Conservation (phyloP, 92 coral and sea anemone species). For the Epizoanthus ramosus region DNA sequence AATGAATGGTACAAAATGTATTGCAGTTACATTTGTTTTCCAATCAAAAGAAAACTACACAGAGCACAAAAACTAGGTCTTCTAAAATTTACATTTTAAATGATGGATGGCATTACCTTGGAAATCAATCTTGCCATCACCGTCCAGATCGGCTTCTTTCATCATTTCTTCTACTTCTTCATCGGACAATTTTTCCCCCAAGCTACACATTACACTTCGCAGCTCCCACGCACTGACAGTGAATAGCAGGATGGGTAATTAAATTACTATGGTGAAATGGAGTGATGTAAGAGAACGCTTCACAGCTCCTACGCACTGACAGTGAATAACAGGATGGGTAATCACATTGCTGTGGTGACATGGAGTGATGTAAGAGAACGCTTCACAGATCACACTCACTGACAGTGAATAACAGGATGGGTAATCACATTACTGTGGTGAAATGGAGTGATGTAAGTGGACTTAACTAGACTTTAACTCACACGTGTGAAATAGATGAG, state of each 20-base stretch:
- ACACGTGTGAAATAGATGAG: too few species aligned
- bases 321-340: neutral
- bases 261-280: too few species aligned
- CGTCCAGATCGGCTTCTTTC: slow-evolving; percentile 93
- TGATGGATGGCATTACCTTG: slow-evolving; percentile 60
- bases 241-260: neutral
- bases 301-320: slow-evolving; percentile 82
- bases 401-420: neutral
- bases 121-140: slow-evolving; percentile 91
- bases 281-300: slow-evolving; percentile 45
- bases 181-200: slow-evolving; percentile 89
- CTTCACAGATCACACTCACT: slow-evolving; percentile 80
- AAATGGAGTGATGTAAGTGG: too few species aligned
- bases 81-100: neutral
- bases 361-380: slow-evolving; percentile 22
- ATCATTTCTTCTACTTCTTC: slow-evolving; percentile 93
- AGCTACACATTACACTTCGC: slow-evolving; percentile 89
- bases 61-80: neutral
- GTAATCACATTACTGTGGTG: too few species aligned
- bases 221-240: slow-evolving; percentile 78
- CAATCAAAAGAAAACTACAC: neutral
- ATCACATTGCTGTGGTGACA: too few species aligned
- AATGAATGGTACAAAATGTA: too few species aligned
- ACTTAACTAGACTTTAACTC: neutral
- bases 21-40: neutral